phyloP scores from a whole-genome alignment of 2,797 vertebrate species.

The Lacerta agilis region DNA sequence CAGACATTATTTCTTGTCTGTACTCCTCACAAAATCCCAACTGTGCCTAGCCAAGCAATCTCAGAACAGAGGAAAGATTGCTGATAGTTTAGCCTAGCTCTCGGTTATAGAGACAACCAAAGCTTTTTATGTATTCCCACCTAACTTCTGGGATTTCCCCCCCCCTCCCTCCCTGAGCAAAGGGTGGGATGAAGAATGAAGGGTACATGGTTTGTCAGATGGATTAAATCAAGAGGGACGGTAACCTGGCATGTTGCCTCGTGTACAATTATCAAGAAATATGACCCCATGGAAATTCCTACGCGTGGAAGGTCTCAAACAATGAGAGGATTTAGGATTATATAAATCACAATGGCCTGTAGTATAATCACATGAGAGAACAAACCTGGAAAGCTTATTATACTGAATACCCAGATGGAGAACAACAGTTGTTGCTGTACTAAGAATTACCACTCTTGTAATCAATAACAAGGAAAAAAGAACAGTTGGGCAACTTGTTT shows the following conservation, averaged over 20 bases:
- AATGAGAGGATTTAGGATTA: constrained; percentile 60
- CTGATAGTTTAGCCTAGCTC: constrained; percentile 5
- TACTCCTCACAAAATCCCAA: not conserved
- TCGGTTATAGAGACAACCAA: constrained; percentile 37
- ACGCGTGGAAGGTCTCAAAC: constrained; percentile 37
- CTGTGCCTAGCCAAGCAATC: constrained; percentile 3
- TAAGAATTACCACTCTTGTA: constrained; percentile 71
- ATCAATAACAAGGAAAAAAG: constrained; percentile 76
- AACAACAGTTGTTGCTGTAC: constrained; percentile 74
- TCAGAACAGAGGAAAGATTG: constrained; percentile 25
- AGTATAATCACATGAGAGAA: constrained; percentile 61
- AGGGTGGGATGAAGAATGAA: constrained; percentile 43
- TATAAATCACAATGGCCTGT: constrained; percentile 58
- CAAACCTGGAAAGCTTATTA: constrained; percentile 74
- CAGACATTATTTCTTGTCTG: not conserved
- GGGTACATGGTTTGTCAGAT: constrained; percentile 28
- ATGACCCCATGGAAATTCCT: constrained; percentile 57
- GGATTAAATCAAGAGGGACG: constrained; percentile 51
- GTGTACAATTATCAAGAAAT: constrained; percentile 47
- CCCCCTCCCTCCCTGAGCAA: constrained; percentile 4
- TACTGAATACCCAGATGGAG: constrained; percentile 73
- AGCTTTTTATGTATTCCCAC: constrained; percentile 45
- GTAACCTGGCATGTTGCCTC: constrained; percentile 8
- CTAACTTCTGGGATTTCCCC: constrained; percentile 26
- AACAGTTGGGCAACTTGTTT: constrained; percentile 78